Base-by-base conservation (phyloP, 2,888 invertebrate genomes). In the Siphlonurus alternatus region DNA sequence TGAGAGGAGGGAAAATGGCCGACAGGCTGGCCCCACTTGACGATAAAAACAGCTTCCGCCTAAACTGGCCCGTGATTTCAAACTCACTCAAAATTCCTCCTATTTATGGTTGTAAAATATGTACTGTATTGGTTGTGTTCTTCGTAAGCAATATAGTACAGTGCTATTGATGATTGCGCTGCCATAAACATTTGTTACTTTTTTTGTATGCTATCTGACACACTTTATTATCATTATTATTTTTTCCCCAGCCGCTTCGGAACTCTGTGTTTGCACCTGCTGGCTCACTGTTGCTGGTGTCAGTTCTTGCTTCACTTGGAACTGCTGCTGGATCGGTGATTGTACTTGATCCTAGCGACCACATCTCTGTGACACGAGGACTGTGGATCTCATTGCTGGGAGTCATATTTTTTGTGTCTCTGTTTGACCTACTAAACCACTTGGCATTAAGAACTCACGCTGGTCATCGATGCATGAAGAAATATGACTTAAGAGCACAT, bases 391-490 rank as follows among this genome's bases (percentile, higher is more conserved):
- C 85, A 2, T 74, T 79, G 1, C 74, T 85, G 66, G 87, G 87
- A 23, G 78, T 85, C 70, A 79, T 85, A 63, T 87, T 86, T 74
- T 87, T 87, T 74, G 79, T 83, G 66, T 81, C 83, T 22, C 72
- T 86, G 67, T 87, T 84, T 73, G 83, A 84, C 72, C 78, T 84
- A 70, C 76, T 83, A 65, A 85, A 85, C 73, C 79, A 81, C 70
- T 74, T 81, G 61, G 79, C 82, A 25, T 74, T 85, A 70, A 79
- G 80, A 71, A 86, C 87, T 15, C 75, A 74, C 61, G 74, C 76
- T 56, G 87, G 87, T 22, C 76, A 80, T 25, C 76, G 78, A 61
- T 78, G 85, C 69, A 77, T 83, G 1, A 80, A 81, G 72, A 82
- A 82, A 72, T 86, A 85, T 76, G 80, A 81, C 62, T 80, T 88